These are phyloP conservation scores for Loris lydekkerianus DNA, from an alignment of 2,797 vertebrate genomes.

Conservation along the genomic window DNA sequence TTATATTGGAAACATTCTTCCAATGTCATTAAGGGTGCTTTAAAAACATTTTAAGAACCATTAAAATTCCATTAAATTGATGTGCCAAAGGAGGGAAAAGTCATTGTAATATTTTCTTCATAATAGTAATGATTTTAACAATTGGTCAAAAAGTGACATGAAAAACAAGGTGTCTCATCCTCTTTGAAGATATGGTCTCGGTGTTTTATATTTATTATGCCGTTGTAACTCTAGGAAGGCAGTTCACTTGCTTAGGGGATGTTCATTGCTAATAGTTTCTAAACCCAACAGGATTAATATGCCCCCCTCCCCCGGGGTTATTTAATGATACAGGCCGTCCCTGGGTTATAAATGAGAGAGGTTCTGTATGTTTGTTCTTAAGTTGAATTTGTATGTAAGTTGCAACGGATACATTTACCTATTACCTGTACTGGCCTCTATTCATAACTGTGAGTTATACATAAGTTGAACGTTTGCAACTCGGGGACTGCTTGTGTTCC, in stretches of 20 bases:
- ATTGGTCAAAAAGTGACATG: not conserved
- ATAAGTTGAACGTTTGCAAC: too few relatives aligned
- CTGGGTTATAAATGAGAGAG: too few relatives aligned
- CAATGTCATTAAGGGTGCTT: not conserved
- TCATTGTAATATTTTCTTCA: not conserved
- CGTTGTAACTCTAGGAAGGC: not conserved
- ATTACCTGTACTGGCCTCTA: too few relatives aligned
- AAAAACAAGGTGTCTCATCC: not conserved
- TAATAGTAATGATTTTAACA: not conserved
- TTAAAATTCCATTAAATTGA: constrained; percentile 55
- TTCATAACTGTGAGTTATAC: too few relatives aligned
- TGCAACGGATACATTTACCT: too few relatives aligned
- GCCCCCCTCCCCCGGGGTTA: not conserved
- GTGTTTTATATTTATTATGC: not conserved
- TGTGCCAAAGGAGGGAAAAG: not conserved
- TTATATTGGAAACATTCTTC: not conserved
- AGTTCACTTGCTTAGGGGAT: not conserved
- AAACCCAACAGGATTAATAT: not conserved
- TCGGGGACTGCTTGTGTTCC: not conserved
- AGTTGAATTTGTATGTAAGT: too few relatives aligned
- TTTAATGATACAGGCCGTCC: not conserved
- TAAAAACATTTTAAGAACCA: not conserved
- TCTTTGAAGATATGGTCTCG: not conserved
- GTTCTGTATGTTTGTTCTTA: too few relatives aligned
- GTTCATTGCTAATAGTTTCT: not conserved